phyloP scores from a whole-genome alignment of 2,113 vertebrate genomes.

The Cygnus atratus region DNA sequence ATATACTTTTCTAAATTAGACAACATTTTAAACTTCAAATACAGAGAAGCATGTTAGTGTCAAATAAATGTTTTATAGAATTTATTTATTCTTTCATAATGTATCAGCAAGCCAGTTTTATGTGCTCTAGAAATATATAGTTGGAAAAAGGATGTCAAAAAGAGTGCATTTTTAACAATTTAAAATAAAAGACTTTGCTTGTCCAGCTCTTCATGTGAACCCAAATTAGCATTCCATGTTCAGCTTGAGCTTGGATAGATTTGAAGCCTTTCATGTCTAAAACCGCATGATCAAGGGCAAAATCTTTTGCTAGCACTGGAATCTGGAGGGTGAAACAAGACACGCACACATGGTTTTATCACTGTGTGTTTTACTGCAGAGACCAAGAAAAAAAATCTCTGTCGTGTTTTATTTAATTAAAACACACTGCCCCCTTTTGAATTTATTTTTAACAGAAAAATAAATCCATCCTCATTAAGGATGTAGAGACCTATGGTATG shows the following conservation, averaged over 20 bases:
- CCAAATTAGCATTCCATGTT: constrained; percentile 65
- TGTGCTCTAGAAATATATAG: neutral
- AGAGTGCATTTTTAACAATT: constrained; percentile 36
- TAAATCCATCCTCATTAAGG: constrained; percentile 40
- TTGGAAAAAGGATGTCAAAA: constrained; percentile 23
- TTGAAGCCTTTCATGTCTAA: constrained; percentile 68
- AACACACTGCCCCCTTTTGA: constrained; percentile 48
- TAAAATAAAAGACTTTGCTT: constrained; percentile 61
- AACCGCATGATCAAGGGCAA: constrained; percentile 65
- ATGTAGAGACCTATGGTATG: neutral
- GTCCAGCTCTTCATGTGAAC: constrained; percentile 22
- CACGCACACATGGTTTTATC: neutral
- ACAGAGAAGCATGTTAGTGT: neutral
- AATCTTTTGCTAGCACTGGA: constrained; percentile 51
- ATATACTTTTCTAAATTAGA: neutral
- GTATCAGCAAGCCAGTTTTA: neutral
- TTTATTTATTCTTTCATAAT: neutral
- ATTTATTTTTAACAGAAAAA: constrained; percentile 43
- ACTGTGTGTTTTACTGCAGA: constrained; percentile 30
- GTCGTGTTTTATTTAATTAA: constrained; percentile 54
- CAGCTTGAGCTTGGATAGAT: constrained; percentile 47
- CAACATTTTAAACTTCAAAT: neutral
- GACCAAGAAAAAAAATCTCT: neutral
- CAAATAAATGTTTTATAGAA: neutral
- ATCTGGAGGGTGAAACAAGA: constrained; percentile 35